Evolutionary conservation across 2,113 vertebrate genomes (phyloP).

Genomic region (Lagenorhynchus albirostris): DNA sequence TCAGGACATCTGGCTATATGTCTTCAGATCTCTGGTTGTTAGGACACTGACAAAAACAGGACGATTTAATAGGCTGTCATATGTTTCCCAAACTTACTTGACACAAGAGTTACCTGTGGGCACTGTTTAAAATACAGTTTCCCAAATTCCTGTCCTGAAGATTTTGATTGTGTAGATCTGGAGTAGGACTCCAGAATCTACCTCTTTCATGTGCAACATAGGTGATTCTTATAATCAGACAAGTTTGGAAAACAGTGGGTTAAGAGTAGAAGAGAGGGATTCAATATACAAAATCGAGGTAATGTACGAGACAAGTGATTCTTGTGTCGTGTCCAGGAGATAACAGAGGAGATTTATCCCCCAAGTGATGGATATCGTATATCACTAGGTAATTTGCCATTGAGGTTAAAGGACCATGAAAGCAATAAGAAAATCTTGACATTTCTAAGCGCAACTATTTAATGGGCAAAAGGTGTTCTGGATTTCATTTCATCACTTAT

Average conservation of each 20-base stretch:
- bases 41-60: background rate
- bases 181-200: background rate
- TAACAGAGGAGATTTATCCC: background rate
- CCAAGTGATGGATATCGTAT: background rate
- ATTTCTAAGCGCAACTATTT: background rate
- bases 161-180: background rate
- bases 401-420: background rate
- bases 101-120: background rate
- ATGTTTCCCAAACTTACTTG: background rate
- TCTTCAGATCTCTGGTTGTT: background rate
- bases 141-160: background rate
- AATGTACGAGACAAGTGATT: background rate
- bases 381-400: background rate
- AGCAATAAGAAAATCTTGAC: background rate
- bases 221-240: background rate
- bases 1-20: background rate
- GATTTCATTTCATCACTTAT: slow-evolving; percentile 25
- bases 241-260: background rate
- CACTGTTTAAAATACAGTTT: background rate
- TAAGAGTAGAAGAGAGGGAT: background rate
- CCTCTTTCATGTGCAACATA: background rate
- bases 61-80: background rate
- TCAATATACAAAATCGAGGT: background rate
- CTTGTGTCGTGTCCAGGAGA: background rate
- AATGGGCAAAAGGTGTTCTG: background rate